Base-by-base conservation (phyloP, 2,888 invertebrate species). In the Chymomyza caudatula region DNA sequence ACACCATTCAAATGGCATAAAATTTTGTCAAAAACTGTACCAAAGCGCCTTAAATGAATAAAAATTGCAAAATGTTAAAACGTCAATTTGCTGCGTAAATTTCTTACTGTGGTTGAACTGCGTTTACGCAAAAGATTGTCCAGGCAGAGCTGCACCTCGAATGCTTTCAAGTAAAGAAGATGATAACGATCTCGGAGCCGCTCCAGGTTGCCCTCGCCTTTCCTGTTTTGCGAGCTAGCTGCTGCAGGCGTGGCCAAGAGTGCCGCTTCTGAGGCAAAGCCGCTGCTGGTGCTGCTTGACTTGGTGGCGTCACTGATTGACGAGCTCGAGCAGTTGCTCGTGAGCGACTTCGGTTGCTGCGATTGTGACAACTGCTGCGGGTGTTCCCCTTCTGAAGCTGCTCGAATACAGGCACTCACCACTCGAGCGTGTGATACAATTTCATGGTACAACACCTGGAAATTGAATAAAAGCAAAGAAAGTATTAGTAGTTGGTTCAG, bases 91-190 rank as follows among this genome's bases (percentile, higher is more conserved):
- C 13, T 15, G 44, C n/a, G 17, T 15, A 15, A 47, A 6, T 47
- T 6, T 91, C 92, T 92, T 89, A 93, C 93, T 92, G 92, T 92
- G 90, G 92, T 92, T 86, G 92, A 93, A 86, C 93, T 93, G 87
- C 94, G 93, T 89, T 93, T 93, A 73, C 94, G 92, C 71, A 94
- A 92, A 72, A 96, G 93, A 77, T 94, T 94, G 90, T 98, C 97
- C 88, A 98, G 92, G 89, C 96, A 94, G 91, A 96, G 96, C 92
- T 97, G 96, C 94, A 97, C 96, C 93, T 98, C 97, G 87, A 97
- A 93, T 62, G 97, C 96, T 85, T 96, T 93, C 85, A 98, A 92
- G 92, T 96, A 97, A 77, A 97, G 92, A 79, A 95, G 93, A 91
- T 97, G 97, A 96, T 97, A 98, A 89, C 97, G 95, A 71, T 95